phyloP scores from a whole-genome alignment of 1,140 invertebrate genomes.

The Saccostrea cuccullata region DNA sequence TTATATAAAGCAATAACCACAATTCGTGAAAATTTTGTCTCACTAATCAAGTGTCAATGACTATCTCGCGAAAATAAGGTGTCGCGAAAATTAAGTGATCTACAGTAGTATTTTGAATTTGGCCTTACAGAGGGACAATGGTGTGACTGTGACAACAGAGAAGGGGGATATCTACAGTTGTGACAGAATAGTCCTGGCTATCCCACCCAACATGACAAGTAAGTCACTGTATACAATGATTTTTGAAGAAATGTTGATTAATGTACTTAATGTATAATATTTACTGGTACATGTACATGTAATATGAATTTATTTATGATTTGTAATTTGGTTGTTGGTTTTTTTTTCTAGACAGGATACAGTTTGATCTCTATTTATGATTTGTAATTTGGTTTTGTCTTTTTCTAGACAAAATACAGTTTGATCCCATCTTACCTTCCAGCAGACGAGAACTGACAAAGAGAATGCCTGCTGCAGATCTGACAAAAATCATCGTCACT shows the following conservation, averaged over 20 bases:
- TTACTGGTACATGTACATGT: too few relatives aligned
- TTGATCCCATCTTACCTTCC: slow-evolving; percentile 73
- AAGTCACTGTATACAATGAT: neutral
- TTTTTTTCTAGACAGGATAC: slow-evolving; percentile 68
- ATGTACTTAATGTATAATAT: too few relatives aligned
- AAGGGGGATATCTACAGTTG: slow-evolving; percentile 65
- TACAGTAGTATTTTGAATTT: neutral
- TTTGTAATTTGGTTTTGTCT: too few relatives aligned
- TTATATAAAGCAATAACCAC: too few relatives aligned
- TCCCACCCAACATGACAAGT: slow-evolving; percentile 70
- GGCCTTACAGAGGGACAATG: slow-evolving; percentile 56
- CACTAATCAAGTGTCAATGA: too few relatives aligned
- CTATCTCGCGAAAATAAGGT: too few relatives aligned
- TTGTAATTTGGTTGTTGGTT: too few relatives aligned
- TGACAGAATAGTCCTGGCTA: slow-evolving; percentile 66
- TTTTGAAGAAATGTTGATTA: neutral
- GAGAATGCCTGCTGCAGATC: slow-evolving; percentile 75
- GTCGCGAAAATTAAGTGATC: too few relatives aligned
- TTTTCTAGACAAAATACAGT: slow-evolving; percentile 72
- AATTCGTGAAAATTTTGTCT: too few relatives aligned
- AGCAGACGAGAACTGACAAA: slow-evolving; percentile 71
- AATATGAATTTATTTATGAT: too few relatives aligned
- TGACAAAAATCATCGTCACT: slow-evolving; percentile 78
- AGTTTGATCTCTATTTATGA: slow-evolving; percentile 68
- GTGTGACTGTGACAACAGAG: slow-evolving; percentile 65